phyloP scores from a whole-genome alignment of 2,797 vertebrate species.

The Catamblyrhynchus diadema region DNA sequence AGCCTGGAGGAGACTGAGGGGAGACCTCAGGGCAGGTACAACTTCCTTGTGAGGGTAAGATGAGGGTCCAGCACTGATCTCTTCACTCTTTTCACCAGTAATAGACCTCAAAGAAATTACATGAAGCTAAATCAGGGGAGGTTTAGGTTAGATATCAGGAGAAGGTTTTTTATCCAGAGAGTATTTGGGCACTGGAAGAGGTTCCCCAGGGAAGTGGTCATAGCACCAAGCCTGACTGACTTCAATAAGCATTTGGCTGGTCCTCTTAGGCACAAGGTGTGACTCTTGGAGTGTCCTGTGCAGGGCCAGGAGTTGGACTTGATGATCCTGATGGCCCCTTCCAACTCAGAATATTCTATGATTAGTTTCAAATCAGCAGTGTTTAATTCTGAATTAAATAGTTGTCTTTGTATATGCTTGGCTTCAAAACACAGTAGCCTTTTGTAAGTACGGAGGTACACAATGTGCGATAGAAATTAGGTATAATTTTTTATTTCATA shows the following conservation, averaged over 20 bases:
- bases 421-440: background rate
- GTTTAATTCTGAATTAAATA: background rate
- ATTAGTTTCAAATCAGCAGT: background rate
- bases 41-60: background rate
- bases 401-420: background rate
- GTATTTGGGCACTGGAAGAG: background rate
- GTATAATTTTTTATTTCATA: background rate
- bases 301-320: background rate
- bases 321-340: background rate
- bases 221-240: background rate
- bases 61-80: background rate
- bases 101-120: background rate
- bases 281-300: background rate
- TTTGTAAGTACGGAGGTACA: background rate
- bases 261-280: background rate
- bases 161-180: background rate
- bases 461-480: background rate
- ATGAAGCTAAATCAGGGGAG: background rate
- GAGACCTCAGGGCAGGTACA: background rate
- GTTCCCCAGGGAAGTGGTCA: background rate
- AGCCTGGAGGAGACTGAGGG: background rate
- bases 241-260: accelerated
- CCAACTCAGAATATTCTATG: background rate
- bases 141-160: background rate
- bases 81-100: too few species aligned